Conservation (phyloP, 2,797 vertebrate species). For the Numenius phaeopus region DNA sequence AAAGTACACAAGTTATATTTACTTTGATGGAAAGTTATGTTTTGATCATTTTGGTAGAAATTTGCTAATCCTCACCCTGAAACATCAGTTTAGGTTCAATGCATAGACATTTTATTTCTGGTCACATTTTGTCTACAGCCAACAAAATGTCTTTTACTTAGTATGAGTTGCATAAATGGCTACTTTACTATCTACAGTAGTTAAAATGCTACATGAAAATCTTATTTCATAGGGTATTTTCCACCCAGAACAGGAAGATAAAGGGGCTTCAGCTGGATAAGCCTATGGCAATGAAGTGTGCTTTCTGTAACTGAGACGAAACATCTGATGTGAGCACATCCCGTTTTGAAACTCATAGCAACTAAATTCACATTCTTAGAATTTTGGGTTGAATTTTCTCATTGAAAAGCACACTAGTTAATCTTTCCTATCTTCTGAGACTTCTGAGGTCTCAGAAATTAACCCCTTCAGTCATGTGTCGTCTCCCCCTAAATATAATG, state of each 20-base stretch:
- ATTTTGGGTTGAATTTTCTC: background rate
- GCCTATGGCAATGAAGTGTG: background rate
- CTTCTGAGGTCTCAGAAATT: background rate
- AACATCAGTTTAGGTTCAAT: background rate
- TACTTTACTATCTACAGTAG: background rate
- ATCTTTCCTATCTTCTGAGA: background rate
- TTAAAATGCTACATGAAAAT: background rate
- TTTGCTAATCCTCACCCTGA: background rate
- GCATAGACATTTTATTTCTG: background rate
- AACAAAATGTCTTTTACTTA: background rate
- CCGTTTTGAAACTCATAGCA: background rate
- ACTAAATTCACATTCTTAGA: background rate
- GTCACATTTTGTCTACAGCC: background rate
- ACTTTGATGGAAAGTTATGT: background rate
- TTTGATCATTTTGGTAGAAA: background rate
- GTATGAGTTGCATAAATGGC: background rate
- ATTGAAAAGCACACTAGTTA: background rate
- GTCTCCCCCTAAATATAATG: background rate
- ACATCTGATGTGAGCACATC: background rate
- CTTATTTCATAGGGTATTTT: background rate
- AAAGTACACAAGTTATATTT: background rate
- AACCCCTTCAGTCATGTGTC: background rate
- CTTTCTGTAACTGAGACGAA: background rate
- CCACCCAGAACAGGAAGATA: background rate
- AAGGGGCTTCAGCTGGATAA: background rate